Evolutionary conservation across 2,888 invertebrate species (phyloP), one percentile per base, ranked within the genome.

Genomic region (Spicauda simplicius): DNA sequence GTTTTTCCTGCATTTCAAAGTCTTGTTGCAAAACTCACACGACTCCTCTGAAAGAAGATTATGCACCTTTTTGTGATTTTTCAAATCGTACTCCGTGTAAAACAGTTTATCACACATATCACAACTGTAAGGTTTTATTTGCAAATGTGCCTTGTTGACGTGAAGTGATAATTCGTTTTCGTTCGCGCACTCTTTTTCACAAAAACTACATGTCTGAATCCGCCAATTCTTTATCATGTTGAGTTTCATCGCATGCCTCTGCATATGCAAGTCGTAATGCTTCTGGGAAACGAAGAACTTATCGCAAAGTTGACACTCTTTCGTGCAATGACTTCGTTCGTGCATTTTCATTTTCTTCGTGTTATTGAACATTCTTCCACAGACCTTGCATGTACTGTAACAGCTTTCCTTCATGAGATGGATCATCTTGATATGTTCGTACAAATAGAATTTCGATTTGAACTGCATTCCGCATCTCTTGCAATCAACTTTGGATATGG

Each of bases 101-200:
- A 88, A 92, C n/a, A 86, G 80, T 56, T 75, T 79, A 0, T 91
- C 89, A 30, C 92, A 92, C 92, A 93, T 92, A 58, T 92, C 91
- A 69, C 92, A 93, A 59, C 72, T 73, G 69, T 88, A 91, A 0
- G 92, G 91, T 78, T 91, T 92, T 54, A 92, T 90, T 79, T 87
- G 87, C 63, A 93, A 84, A 79, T 93, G 92, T 0, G 81, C 76
- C 71, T 90, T 93, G 77, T 93, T 93, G 0, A 93, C 90, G 53
- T 93, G 92, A 0, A 90, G 68, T 0, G 87, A 86, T 0, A 93
- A 85, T 71, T 87, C 80, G 19, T 90, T 90, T 62, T 87, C 85
- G 57, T 83, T 85, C 25, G 78, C 69, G 72, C 82, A 91, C 7
- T 84, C 83, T 67, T 85, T 90, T 64, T 91, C 91, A 58, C 92